Conservation (phyloP, 1,140 invertebrate genomes). For the Anastrepha obliqua region DNA sequence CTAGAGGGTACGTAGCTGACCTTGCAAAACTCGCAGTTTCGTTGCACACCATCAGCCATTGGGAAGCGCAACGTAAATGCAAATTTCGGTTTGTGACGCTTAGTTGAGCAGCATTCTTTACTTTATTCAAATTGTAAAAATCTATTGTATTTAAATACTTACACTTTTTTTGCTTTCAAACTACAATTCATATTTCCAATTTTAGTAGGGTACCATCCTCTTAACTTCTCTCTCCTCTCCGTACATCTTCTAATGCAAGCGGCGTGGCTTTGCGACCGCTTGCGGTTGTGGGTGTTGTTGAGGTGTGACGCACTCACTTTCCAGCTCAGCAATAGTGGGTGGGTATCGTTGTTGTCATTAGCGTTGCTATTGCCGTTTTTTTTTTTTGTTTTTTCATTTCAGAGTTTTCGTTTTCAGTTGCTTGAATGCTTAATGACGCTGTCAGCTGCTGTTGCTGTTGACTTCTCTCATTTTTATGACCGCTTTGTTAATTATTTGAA, state of each 20-base stretch:
- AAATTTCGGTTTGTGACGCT: background rate
- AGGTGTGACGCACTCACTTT: constrained; percentile 32
- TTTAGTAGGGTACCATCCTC: background rate
- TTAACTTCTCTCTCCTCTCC: background rate
- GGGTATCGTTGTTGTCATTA: background rate
- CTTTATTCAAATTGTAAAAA: background rate
- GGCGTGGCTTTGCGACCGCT: background rate
- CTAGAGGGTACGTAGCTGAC: too few species aligned
- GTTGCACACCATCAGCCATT: too few species aligned
- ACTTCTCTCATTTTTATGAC: constrained; percentile 24
- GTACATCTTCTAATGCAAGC: background rate
- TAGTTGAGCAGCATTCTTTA: background rate
- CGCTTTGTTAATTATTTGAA: constrained; percentile 27
- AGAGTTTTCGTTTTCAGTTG: constrained; percentile 18
- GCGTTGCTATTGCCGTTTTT: background rate
- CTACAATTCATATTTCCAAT: constrained; percentile 35
- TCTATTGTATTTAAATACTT: background rate
- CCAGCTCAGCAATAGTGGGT: background rate
- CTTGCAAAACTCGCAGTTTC: too few species aligned
- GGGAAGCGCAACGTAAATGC: too few species aligned
- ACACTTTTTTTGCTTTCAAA: background rate
- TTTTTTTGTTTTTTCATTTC: background rate
- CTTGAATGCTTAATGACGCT: constrained; percentile 42
- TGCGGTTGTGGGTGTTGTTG: background rate
- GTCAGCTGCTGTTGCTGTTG: constrained; percentile 40